Conservation (phyloP, 1,140 invertebrate species). For the Pectinophora gossypiella region DNA sequence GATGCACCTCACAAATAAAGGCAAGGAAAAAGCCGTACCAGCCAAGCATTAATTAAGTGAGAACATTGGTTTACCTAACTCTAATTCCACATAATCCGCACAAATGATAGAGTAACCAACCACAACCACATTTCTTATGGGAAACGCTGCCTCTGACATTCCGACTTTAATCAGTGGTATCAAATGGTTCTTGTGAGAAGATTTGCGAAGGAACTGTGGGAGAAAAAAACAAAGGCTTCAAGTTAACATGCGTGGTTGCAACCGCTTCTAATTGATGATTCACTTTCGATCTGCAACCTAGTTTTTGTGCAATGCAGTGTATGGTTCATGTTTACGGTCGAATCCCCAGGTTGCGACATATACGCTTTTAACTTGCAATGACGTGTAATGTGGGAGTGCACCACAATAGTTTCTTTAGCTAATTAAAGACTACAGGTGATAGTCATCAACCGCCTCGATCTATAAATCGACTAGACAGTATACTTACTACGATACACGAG, state of each 20-base stretch:
- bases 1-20: too few relatives aligned
- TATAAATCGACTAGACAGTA: too few relatives aligned
- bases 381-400: not conserved
- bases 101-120: slow-evolving; percentile 11
- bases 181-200: slow-evolving; percentile 13
- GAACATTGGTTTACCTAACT: not conserved
- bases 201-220: slow-evolving; percentile 36
- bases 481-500: too few relatives aligned
- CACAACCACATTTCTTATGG: slow-evolving; percentile 17
- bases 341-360: not conserved
- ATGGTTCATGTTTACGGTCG: slow-evolving; percentile 4
- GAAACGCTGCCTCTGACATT: slow-evolving; percentile 8
- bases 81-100: slow-evolving; percentile 8
- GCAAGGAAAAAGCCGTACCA: not conserved
- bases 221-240: slow-evolving; percentile 33
- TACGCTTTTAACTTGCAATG: not conserved
- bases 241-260: slow-evolving; percentile 16
- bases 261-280: slow-evolving; percentile 49
- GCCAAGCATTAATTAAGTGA: not conserved
- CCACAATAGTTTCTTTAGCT: too few relatives aligned
- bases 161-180: not conserved
- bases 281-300: slow-evolving; percentile 28
- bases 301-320: slow-evolving; percentile 8
- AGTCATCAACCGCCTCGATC: too few relatives aligned
- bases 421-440: too few relatives aligned